These are phyloP conservation scores for Chaetops frenatus DNA, from an alignment of 2,113 vertebrate genomes.

Conservation along the genomic window DNA sequence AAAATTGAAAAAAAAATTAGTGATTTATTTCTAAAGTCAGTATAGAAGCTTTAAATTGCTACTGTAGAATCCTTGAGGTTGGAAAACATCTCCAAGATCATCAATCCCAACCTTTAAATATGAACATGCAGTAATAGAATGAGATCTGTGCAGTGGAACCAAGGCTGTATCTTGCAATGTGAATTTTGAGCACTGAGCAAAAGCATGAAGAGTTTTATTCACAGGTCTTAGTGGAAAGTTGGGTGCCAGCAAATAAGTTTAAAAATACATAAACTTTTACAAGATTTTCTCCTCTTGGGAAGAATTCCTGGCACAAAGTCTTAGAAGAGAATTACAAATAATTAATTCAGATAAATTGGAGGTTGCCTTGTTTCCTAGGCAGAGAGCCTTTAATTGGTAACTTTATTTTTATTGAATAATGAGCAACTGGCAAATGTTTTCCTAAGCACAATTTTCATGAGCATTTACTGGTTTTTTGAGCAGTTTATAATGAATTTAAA, in stretches of 20 bases:
- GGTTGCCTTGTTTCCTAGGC: not conserved
- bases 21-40: not conserved
- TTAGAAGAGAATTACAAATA: not conserved
- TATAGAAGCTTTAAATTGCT: not conserved
- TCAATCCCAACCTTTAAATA: not conserved
- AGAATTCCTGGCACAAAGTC: not conserved
- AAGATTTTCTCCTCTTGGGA: not conserved
- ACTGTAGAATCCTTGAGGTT: not conserved
- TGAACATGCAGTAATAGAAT: accelerated
- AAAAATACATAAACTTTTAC: not conserved
- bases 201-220: not conserved
- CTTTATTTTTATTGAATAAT: not conserved
- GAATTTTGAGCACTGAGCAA: not conserved
- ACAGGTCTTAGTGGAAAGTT: not conserved
- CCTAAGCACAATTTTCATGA: not conserved
- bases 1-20: not conserved
- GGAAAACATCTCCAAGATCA: not conserved
- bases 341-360: not conserved
- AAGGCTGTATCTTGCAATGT: not conserved
- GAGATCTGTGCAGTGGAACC: not conserved
- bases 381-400: not conserved
- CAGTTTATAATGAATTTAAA: not conserved
- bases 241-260: not conserved
- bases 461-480: not conserved
- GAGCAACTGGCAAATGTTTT: not conserved